These are phyloP conservation scores for Aethina tumida DNA, from an alignment of 1,140 invertebrate genomes.

Conservation along the genomic window DNA sequence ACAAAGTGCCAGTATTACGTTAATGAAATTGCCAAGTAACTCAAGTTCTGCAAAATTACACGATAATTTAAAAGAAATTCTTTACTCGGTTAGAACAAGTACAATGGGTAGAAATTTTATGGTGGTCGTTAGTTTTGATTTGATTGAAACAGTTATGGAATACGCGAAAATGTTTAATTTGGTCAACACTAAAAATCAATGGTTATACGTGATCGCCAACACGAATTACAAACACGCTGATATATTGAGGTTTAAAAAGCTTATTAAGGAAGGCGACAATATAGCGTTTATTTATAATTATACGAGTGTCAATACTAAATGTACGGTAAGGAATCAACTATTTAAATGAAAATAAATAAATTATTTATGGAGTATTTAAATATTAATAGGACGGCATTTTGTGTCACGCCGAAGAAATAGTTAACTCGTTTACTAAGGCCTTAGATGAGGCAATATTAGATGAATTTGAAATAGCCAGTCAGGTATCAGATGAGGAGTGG, in stretches of 20 bases:
- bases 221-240: conserved; percentile 37
- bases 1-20: conserved; percentile 40
- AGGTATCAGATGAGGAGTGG: conserved; percentile 73
- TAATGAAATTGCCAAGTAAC: conserved; percentile 45
- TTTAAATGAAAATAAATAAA: background rate
- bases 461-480: conserved; percentile 57
- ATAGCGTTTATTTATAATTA: conserved; percentile 69
- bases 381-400: conserved; percentile 42
- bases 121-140: conserved; percentile 33
- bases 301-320: conserved; percentile 41
- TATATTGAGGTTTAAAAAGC: conserved; percentile 42
- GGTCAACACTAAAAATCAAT: conserved; percentile 61
- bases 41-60: conserved; percentile 35
- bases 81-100: conserved; percentile 42
- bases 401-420: conserved; percentile 53
- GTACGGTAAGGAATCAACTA: conserved; percentile 39
- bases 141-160: conserved; percentile 50
- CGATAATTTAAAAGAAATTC: conserved; percentile 40
- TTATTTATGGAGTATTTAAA: background rate
- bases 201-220: conserved; percentile 67
- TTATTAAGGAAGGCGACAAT: conserved; percentile 68
- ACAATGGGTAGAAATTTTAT: conserved; percentile 37
- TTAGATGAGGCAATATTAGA: conserved; percentile 53
- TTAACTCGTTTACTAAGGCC: conserved; percentile 48
- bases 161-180: conserved; percentile 53